Conservation (phyloP, 2,797 vertebrate species). For the Xiphophorus birchmanni region DNA sequence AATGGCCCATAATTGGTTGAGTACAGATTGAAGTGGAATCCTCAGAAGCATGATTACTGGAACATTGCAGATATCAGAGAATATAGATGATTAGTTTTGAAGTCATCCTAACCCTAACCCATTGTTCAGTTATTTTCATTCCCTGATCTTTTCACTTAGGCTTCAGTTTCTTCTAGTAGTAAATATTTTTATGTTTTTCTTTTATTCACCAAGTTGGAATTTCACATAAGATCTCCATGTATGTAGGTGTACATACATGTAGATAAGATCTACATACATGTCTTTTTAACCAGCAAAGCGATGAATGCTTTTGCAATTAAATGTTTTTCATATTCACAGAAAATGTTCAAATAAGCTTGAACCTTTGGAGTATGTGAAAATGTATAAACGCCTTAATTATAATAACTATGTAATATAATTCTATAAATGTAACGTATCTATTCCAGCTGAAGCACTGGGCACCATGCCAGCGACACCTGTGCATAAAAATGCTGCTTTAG, state of each 20-base stretch:
- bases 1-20: conserved; percentile 73
- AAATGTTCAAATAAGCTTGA: conserved; percentile 11
- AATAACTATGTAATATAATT: conserved; percentile 29
- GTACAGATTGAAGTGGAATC: conserved; percentile 54
- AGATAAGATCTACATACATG: not conserved
- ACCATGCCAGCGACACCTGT: conserved; percentile 23
- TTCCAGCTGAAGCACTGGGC: conserved; percentile 15
- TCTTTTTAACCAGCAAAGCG: not conserved
- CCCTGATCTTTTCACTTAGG: not conserved
- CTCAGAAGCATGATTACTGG: conserved; percentile 64
- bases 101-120: not conserved
- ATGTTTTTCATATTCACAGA: not conserved
- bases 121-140: not conserved
- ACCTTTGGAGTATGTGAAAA: conserved; percentile 29
- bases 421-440: conserved; percentile 2
- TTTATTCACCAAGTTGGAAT: not conserved
- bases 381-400: conserved; percentile 18
- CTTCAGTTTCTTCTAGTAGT: not conserved
- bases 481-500: conserved; percentile 12
- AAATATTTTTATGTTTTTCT: not conserved
- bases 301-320: not conserved
- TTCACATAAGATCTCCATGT: not conserved
- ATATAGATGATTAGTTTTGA: conserved; percentile 39
- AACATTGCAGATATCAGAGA: conserved; percentile 63
- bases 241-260: not conserved